Conservation (phyloP, 2,888 invertebrate species). For the Globia sparganii region DNA sequence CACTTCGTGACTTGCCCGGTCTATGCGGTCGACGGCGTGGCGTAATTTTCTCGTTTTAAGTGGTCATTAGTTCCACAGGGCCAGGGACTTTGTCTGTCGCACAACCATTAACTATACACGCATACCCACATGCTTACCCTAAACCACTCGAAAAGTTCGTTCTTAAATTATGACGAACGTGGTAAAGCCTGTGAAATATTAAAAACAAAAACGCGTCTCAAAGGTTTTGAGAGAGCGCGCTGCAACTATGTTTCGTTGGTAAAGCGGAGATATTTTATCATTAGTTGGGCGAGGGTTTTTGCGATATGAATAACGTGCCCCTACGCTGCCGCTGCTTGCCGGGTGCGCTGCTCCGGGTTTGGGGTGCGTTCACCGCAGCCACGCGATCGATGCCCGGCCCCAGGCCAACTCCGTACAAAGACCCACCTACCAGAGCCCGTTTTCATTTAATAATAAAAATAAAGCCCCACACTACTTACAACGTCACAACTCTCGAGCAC, state of each 20-base stretch:
- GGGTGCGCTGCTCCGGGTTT: constrained; percentile 82
- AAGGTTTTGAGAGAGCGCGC: constrained; percentile 50
- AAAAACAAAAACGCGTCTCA: constrained; percentile 49
- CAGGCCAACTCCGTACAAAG: constrained; percentile 79
- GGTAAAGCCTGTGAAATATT: constrained; percentile 50
- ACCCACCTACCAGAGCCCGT: constrained; percentile 78
- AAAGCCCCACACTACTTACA: constrained; percentile 69
- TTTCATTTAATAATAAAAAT: constrained; percentile 75
- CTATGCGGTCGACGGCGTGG: constrained; percentile 77
- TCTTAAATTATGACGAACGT: constrained; percentile 66
- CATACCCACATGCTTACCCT: constrained; percentile 73
- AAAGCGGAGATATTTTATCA: constrained; percentile 73
- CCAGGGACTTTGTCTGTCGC: constrained; percentile 84
- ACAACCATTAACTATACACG: constrained; percentile 84
- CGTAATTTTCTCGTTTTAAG: constrained; percentile 87
- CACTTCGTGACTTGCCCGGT: constrained; percentile 85
- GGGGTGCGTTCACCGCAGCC: constrained; percentile 87
- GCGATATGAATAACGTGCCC: constrained; percentile 75
- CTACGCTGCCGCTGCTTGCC: constrained; percentile 73
- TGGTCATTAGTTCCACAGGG: constrained; percentile 88
- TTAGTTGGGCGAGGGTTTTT: constrained; percentile 78
- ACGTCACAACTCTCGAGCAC: constrained; percentile 71
- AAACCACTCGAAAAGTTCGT: constrained; percentile 71
- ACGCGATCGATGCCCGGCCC: constrained; percentile 87
- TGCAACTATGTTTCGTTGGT: constrained; percentile 50